Base-by-base conservation (phyloP, 2,113 vertebrate genomes). In the Carassius carassius region DNA sequence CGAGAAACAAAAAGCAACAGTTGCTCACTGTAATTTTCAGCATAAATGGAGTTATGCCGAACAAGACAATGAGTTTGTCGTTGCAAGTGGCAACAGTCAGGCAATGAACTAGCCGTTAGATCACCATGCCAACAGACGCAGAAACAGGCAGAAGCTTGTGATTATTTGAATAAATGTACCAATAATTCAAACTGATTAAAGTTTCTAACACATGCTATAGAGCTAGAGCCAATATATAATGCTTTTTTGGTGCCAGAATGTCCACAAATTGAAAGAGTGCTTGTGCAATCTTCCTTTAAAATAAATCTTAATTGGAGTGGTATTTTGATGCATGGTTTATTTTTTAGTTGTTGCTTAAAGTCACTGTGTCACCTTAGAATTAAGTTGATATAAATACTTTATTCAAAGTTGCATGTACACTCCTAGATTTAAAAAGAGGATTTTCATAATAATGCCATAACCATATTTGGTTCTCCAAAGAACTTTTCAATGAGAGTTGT, bases 21-120 rank as follows among this genome's bases (percentile, higher is more conserved):
- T 69, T 69, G 29, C 65, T 35, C 29, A 35, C 29, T 69, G 7
- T 67, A 9, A 29, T 16, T 2, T 67, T 67, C 14, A 67, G 29
- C 63, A 67, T 67, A 37, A 78, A 67, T 49, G 56, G 19, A 51
- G 56, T 69, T 25, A 25, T 82, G 35, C 23, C 51, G 63, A 78
- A 54, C 17, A 35, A n/a, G 14, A 72, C 41, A 44, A 67, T 32
- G 77, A 65, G 9, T 35, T 41, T 73, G 67, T n/a, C 23, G 8
- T 47, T 67, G 58, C 47, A 77, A 56, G 49, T 6, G 72, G 8
- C 7, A 44, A 47, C 44, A 3, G 44, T 73, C 35, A 75, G 37
- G 10, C 1, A 63, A 29, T 12, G 10, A 35, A 41, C 12, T 72
- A 19, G 35, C 51, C 17, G 29, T 58, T 78, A 35, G 23, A 35